phyloP scores from a whole-genome alignment of 2,113 vertebrate genomes.

The Bubo blakistoni region DNA sequence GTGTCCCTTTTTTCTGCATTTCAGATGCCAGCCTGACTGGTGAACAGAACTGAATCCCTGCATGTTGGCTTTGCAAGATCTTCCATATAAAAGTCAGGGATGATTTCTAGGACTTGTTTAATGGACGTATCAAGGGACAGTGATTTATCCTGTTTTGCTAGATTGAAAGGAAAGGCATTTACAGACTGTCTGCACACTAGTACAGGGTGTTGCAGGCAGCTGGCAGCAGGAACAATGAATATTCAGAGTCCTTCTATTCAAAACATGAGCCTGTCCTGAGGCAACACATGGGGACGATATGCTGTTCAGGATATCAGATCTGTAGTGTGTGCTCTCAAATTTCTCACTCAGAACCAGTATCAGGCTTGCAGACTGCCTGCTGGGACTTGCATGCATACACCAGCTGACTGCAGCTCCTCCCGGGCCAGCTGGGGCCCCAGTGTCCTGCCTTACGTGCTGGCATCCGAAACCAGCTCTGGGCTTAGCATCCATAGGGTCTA shows the following conservation, averaged over 20 bases:
- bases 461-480: not conserved
- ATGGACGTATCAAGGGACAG: not conserved
- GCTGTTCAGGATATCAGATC: constrained; percentile 12
- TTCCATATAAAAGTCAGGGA: not conserved
- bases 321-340: not conserved
- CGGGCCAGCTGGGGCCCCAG: not conserved
- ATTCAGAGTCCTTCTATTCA: not conserved
- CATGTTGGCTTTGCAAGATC: not conserved
- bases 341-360: constrained; percentile 22
- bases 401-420: constrained; percentile 1
- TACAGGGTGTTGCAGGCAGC: not conserved
- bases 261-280: not conserved
- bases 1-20: not conserved
- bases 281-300: constrained; percentile 3
- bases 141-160: not conserved
- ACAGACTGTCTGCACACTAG: not conserved
- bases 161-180: not conserved
- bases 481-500: not conserved
- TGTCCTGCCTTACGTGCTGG: not conserved
- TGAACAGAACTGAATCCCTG: not conserved
- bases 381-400: not conserved
- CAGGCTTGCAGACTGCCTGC: constrained; percentile 4
- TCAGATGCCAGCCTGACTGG: not conserved
- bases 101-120: not conserved
- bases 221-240: not conserved